A percentile compares a stretch with the other conserved stretches of the same genome.
Evolutionary conservation across 2,113 vertebrate genomes (phyloP).

Genomic region (Eclectus roratus): DNA sequence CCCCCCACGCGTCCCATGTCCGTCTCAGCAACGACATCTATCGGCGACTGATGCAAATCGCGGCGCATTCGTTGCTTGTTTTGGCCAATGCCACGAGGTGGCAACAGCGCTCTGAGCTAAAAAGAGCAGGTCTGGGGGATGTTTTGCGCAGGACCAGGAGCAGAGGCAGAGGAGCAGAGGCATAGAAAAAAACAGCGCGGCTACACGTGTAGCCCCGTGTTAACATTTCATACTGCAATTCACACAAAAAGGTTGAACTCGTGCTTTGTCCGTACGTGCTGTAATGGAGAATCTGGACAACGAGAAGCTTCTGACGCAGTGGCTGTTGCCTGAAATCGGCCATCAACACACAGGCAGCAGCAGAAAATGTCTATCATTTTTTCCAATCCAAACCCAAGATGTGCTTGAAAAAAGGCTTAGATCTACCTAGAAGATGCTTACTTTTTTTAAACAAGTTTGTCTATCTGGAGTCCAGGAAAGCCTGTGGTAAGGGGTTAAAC

Average conservation of each 20-base stretch:
- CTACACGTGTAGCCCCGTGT: rapidly evolving
- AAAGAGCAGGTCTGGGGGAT: neutral
- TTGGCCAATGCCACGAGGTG: neutral
- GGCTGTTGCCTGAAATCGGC: rapidly evolving
- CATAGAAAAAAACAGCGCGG: rapidly evolving
- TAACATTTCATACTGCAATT: neutral
- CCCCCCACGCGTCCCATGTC: neutral
- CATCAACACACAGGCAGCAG: rapidly evolving
- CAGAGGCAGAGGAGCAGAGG: neutral
- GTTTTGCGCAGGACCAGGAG: neutral
- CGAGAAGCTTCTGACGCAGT: rapidly evolving
- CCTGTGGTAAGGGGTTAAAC: neutral
- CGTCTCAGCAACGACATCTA: rapidly evolving
- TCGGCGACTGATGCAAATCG: rapidly evolving
- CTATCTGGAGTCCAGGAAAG: neutral
- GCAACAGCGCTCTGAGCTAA: neutral
- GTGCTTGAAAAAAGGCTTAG: neutral
- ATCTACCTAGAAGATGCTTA: neutral
- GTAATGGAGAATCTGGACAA: neutral
- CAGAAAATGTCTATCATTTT: neutral
- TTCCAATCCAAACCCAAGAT: neutral
- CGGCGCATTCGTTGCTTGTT: neutral
- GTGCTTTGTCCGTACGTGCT: neutral
- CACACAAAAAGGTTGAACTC: neutral
- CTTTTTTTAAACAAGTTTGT: neutral